Conservation (phyloP, 2,113 vertebrate genomes). For the Tragelaphus buxtoni region DNA sequence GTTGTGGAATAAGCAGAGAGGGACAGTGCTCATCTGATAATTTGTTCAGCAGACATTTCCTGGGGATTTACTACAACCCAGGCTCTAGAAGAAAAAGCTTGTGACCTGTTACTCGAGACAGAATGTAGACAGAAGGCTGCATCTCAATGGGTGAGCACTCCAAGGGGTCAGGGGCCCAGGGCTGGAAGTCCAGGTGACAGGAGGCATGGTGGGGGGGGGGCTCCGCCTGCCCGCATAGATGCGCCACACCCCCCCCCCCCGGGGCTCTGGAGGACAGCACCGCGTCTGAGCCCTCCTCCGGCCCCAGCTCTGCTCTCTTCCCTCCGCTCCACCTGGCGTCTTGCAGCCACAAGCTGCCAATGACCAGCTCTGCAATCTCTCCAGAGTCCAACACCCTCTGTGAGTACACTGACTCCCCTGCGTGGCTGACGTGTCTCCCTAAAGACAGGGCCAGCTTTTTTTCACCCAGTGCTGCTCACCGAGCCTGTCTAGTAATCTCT, state of each 20-base stretch:
- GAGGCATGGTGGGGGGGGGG: fast-evolving
- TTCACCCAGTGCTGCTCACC: not conserved
- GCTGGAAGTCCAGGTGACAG: not conserved
- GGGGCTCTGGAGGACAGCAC: not conserved
- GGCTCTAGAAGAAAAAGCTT: not conserved
- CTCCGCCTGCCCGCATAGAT: not conserved
- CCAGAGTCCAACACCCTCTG: not conserved
- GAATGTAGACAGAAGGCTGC: not conserved
- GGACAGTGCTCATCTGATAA: not conserved
- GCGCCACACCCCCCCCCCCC: not conserved
- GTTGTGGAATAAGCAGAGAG: not conserved
- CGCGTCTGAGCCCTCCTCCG: too few species aligned
- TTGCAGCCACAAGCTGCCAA: not conserved
- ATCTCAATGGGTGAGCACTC: fast-evolving
- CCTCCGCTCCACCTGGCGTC: not conserved
- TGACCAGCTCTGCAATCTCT: not conserved
- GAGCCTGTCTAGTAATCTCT: fast-evolving
- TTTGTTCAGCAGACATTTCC: not conserved
- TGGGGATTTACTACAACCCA: not conserved
- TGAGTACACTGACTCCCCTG: fast-evolving
- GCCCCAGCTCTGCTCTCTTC: not conserved
- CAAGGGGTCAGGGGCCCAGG: not conserved
- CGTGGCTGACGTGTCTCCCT: not conserved
- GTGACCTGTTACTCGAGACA: not conserved
- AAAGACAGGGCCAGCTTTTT: not conserved